Evolutionary conservation across 1,140 invertebrate species (phyloP), one percentile per base, ranked within the genome.

Genomic region (Colletes gigas): DNA sequence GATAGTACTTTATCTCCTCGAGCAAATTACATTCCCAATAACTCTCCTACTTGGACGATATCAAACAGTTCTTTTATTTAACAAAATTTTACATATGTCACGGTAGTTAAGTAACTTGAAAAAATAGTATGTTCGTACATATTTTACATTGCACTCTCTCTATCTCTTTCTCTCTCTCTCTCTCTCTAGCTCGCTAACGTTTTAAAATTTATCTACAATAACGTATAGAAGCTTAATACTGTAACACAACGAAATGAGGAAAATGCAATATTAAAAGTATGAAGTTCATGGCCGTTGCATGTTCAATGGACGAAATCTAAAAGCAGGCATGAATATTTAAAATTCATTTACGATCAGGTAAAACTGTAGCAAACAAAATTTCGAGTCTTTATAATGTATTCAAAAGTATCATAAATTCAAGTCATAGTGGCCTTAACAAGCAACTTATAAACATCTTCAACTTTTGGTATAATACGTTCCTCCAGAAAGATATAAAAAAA

Each of bases 31-130:
- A 19, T 70, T 52, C 39, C n/a, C 17, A 55, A 63, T 54, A 73
- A 63, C 8, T 70, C 21, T 73, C 17, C 8, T 19, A n/a, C 55
- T 54, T 19, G 19, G 19, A 50, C 70, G 8, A 52, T 72, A 39
- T 78, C 4, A 60, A 72, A 78, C 47, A 63, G 15, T 54, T 15
- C 9, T 54, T 79, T 79, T 73, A 79, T 79, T 79, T 57, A 65
- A 79, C 50, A 79, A 65, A 50, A 30, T 30, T 39, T 63, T 73
- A 79, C 60, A 73, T 57, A 41, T 17, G 44, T 8, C 66, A 68
- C 15, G 63, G 2, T n/a, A n/a, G 1, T 69, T 50, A 59, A 60
- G 15, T 60, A 21, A 39, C 41, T 39, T 60, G 21, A 7, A 30
- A 62, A 62, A 62, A 71, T 78, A 41, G 9, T 17, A 41, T 12